A percentile compares a stretch with the other conserved stretches of the same genome.
These are phyloP conservation scores for Lasioglossum leucozonium DNA, from an alignment of 2,888 invertebrate genomes.

Conservation along the genomic window DNA sequence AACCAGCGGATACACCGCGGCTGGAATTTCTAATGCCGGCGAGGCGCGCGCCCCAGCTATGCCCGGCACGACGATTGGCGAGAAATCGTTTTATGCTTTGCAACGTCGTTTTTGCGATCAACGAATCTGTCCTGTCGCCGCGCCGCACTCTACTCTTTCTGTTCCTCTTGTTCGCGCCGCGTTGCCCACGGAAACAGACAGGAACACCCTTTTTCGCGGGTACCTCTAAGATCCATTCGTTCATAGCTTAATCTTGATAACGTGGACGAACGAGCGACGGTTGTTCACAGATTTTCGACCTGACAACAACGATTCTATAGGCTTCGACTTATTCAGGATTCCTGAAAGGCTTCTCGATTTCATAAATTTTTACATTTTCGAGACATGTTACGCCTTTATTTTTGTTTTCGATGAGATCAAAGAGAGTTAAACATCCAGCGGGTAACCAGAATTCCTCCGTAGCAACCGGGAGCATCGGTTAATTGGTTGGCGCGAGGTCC, in stretches of 20 bases:
- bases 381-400: neutral
- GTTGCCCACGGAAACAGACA: neutral
- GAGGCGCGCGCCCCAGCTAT: constrained; percentile 45
- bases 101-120: constrained; percentile 34
- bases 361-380: neutral
- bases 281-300: too few species aligned
- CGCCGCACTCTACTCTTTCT: neutral
- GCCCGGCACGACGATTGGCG: constrained; percentile 57
- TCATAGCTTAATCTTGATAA: neutral
- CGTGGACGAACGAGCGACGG: too few species aligned
- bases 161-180: constrained; percentile 1
- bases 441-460: neutral
- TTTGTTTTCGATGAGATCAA: neutral
- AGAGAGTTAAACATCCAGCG: neutral
- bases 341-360: neutral
- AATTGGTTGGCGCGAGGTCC: constrained; percentile 12
- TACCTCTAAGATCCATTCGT: neutral
- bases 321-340: neutral
- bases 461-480: neutral
- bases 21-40: constrained; percentile 61
- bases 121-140: constrained; percentile 43
- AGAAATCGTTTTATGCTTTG: constrained; percentile 56
- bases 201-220: constrained; percentile 9
- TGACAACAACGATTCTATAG: neutral
- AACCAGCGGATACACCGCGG: constrained; percentile 50